phyloP scores from a whole-genome alignment of 1,140 invertebrate species.

The Hycleus cichorii region DNA sequence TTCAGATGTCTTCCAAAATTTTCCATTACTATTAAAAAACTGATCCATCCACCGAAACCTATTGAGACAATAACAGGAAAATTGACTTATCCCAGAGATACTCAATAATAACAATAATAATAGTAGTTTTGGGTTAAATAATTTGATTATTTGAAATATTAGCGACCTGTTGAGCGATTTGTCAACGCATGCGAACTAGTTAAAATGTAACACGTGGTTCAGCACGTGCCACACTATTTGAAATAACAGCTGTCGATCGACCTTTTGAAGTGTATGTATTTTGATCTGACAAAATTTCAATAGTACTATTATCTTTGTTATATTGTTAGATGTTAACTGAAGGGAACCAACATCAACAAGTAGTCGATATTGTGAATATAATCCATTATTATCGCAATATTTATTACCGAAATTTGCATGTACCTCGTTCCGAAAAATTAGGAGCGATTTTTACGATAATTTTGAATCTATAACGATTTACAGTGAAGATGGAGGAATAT shows the following conservation, averaged over 20 bases:
- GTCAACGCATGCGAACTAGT: constrained; percentile 9
- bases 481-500: too few relatives aligned
- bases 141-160: constrained; percentile 1
- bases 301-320: constrained; percentile 12
- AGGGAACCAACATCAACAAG: constrained; percentile 9
- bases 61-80: constrained; percentile 12
- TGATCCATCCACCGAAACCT: background rate
- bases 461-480: too few relatives aligned
- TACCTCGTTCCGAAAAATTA: too few relatives aligned
- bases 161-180: constrained; percentile 14
- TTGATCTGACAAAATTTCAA: constrained; percentile 9
- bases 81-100: background rate
- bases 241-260: constrained; percentile 16
- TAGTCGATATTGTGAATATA: background rate
- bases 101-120: background rate
- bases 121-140: background rate
- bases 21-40: too few relatives aligned
- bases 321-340: constrained; percentile 7
- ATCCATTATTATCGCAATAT: too few relatives aligned
- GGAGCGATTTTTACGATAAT: too few relatives aligned
- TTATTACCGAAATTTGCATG: too few relatives aligned
- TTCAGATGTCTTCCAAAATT: too few relatives aligned
- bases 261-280: constrained; percentile 11
- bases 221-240: constrained; percentile 17
- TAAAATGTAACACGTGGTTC: constrained; percentile 13